A percentile compares a stretch with the other conserved stretches of the same genome.
These are phyloP conservation scores for Eilema depressum DNA, from an alignment of 2,888 invertebrate species.

Conservation along the genomic window DNA sequence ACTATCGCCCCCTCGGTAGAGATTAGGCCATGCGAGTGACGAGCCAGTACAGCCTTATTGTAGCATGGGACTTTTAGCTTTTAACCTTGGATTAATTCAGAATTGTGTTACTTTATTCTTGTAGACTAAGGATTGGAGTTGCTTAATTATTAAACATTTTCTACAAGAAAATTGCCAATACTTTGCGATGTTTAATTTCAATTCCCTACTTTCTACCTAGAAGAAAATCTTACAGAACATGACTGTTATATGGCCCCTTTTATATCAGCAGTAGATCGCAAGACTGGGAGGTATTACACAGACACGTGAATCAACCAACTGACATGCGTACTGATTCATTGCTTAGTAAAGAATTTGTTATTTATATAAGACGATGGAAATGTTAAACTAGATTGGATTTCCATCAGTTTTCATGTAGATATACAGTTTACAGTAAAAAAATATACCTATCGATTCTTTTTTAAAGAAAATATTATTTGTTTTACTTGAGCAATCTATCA, in stretches of 20 bases:
- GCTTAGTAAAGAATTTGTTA: background rate
- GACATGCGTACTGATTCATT: background rate
- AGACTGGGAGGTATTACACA: background rate
- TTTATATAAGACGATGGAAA: too few species aligned
- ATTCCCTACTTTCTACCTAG: constrained; percentile 33
- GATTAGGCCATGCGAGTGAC: constrained; percentile 4
- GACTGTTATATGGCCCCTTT: background rate
- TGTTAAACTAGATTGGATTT: background rate
- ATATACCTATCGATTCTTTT: background rate
- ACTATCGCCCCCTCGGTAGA: background rate
- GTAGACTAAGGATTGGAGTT: constrained; percentile 4
- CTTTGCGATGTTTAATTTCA: background rate
- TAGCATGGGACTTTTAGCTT: constrained; percentile 4
- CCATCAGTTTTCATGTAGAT: background rate
- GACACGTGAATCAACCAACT: background rate
- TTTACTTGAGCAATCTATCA: background rate
- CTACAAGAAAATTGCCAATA: constrained; percentile 2
- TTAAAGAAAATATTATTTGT: background rate
- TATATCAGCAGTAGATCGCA: background rate
- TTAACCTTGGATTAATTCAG: constrained; percentile 2
- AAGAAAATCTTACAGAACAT: too few species aligned
- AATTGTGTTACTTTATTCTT: constrained; percentile 4
- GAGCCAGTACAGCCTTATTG: constrained; percentile 3
- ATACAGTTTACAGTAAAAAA: background rate
- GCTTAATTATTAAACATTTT: constrained; percentile 9